Percentiles rank a stretch among this genome's conserved stretches.
These are phyloP conservation scores for Calosoma granatense DNA, from an alignment of 1,140 invertebrate species.

Conservation along the genomic window DNA sequence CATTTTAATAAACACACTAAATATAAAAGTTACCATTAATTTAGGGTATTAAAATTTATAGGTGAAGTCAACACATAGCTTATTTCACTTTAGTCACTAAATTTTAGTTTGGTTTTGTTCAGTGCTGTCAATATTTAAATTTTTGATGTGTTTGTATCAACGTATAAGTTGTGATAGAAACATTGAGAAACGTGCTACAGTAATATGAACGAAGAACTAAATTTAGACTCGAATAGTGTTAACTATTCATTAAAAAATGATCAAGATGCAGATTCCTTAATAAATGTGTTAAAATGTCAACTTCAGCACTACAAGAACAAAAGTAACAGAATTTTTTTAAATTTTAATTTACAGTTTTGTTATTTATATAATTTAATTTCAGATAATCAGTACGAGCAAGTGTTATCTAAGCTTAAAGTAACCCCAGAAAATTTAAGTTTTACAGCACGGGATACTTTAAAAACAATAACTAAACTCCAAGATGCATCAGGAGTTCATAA, in stretches of 20 bases:
- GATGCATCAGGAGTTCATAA: background rate
- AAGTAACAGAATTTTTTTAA: background rate
- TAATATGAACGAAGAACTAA: no score
- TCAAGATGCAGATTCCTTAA: background rate
- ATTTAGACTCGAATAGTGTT: background rate
- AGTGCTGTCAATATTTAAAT: no score
- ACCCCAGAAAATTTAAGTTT: background rate
- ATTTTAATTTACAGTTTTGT: background rate
- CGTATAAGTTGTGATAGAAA: no score
- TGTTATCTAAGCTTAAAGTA: background rate
- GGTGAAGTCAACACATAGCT: no score
- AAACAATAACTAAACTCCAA: background rate
- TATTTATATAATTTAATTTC: background rate
- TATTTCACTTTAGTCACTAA: no score
- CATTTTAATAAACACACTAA: background rate
- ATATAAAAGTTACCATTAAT: background rate
- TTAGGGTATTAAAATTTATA: no score
- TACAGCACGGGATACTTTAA: background rate
- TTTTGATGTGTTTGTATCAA: no score
- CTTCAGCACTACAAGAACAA: background rate
- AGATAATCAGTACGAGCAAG: background rate
- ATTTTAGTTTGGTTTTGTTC: no score
- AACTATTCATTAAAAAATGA: background rate
- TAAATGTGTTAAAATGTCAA: background rate
- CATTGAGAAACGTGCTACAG: no score